Conservation (phyloP, 1,140 invertebrate species). For the Stegodyphus mimosarum region DNA sequence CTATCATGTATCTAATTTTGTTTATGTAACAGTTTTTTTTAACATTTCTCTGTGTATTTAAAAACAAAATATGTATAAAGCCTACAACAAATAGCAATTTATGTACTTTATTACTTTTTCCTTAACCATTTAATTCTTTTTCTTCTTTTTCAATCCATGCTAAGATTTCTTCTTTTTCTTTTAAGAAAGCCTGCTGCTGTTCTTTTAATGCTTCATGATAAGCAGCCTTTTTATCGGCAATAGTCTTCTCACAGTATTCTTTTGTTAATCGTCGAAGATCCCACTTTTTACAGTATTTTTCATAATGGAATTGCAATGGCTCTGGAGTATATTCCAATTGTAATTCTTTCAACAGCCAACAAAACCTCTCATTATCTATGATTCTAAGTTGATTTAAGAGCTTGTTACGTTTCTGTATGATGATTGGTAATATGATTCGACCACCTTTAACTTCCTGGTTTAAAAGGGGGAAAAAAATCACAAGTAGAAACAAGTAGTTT, state of each 20-base stretch:
- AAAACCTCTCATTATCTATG: constrained; percentile 24
- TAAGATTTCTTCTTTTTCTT: constrained; percentile 38
- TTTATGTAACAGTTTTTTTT: too few relatives aligned
- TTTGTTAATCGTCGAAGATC: constrained; percentile 50
- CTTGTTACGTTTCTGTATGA: constrained; percentile 29
- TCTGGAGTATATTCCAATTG: constrained; percentile 13
- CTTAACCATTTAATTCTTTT: constrained; percentile 17
- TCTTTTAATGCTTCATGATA: constrained; percentile 51
- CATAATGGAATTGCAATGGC: not conserved
- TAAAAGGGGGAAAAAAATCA: too few relatives aligned
- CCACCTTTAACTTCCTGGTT: not conserved
- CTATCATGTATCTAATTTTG: too few relatives aligned
- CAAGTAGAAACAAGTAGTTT: too few relatives aligned
- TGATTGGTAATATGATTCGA: not conserved
- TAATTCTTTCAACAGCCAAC: constrained; percentile 35
- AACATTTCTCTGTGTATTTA: too few relatives aligned
- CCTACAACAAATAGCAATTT: too few relatives aligned
- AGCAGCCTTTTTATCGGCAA: constrained; percentile 13
- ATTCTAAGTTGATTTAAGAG: constrained; percentile 18
- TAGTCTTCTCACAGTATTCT: constrained; percentile 56
- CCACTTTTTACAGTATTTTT: constrained; percentile 34
- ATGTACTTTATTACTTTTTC: not conserved
- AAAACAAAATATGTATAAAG: too few relatives aligned
- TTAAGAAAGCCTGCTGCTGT: constrained; percentile 16
- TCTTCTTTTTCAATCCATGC: constrained; percentile 45